Conservation (phyloP, 2,113 vertebrate genomes). For the Nycticryphes semicollaris region DNA sequence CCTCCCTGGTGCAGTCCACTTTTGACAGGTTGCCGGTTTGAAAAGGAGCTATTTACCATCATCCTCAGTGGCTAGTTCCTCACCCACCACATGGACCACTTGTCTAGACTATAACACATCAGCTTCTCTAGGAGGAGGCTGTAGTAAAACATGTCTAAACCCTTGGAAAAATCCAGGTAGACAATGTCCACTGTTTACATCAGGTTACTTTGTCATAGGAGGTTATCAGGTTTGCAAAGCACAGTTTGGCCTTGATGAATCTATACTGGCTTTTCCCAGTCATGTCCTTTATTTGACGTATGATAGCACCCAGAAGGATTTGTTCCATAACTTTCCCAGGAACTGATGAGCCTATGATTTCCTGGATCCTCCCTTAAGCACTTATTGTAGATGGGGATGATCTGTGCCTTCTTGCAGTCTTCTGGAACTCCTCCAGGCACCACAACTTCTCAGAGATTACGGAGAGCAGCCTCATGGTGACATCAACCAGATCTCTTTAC, state of each 20-base stretch:
- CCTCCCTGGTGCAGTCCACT: background rate
- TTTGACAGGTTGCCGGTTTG: background rate
- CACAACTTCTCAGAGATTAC: background rate
- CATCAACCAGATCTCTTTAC: background rate
- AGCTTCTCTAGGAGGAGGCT: background rate
- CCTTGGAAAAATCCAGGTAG: background rate
- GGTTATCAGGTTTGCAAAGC: background rate
- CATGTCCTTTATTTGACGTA: background rate
- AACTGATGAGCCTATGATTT: background rate
- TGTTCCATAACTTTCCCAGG: background rate
- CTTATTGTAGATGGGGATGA: background rate
- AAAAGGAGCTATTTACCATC: background rate
- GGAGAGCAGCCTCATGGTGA: background rate
- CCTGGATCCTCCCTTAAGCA: background rate
- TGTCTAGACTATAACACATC: background rate
- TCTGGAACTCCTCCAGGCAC: background rate
- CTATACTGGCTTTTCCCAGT: background rate
- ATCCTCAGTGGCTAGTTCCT: background rate
- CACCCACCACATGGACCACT: background rate
- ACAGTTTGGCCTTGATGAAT: background rate
- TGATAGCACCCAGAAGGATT: background rate
- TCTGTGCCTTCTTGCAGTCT: background rate
- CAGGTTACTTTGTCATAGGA: background rate
- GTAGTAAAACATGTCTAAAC: background rate
- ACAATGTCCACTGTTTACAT: background rate